These are phyloP conservation scores for Ophioderma brevispina DNA, from an alignment of 35 echinoderm and acorn worm genomes.

Conservation along the genomic window DNA sequence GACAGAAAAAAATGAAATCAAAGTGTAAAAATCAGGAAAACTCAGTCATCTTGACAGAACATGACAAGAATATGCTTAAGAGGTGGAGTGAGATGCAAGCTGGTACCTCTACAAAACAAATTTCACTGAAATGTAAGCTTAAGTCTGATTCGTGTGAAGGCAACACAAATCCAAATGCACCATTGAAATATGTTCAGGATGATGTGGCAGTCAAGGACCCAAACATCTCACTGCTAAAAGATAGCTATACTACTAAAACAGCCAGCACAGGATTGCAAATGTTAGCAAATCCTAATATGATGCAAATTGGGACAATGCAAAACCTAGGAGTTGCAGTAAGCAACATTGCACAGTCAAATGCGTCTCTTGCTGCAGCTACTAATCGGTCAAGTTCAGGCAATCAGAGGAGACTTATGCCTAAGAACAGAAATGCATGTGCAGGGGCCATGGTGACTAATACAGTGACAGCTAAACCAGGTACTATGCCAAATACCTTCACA, in stretches of 20 bases:
- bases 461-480: background rate
- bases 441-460: background rate
- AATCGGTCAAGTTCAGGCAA: background rate
- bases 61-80: conserved; percentile 85
- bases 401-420: background rate
- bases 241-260: background rate
- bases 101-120: background rate
- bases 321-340: background rate
- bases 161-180: background rate
- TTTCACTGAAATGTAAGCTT: background rate
- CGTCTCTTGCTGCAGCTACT: background rate
- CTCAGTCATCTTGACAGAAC: conserved; percentile 57
- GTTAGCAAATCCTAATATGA: background rate
- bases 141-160: background rate
- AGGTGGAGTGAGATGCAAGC: conserved; percentile 91
- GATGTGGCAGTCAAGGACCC: background rate
- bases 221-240: background rate
- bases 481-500: background rate
- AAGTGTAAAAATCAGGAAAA: conserved; percentile 50
- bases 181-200: background rate
- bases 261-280: background rate
- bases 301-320: background rate
- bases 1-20: conserved; percentile 68
- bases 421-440: background rate
- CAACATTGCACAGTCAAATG: background rate